Conservation (phyloP, 2,113 vertebrate species). For the Merops nubicus region DNA sequence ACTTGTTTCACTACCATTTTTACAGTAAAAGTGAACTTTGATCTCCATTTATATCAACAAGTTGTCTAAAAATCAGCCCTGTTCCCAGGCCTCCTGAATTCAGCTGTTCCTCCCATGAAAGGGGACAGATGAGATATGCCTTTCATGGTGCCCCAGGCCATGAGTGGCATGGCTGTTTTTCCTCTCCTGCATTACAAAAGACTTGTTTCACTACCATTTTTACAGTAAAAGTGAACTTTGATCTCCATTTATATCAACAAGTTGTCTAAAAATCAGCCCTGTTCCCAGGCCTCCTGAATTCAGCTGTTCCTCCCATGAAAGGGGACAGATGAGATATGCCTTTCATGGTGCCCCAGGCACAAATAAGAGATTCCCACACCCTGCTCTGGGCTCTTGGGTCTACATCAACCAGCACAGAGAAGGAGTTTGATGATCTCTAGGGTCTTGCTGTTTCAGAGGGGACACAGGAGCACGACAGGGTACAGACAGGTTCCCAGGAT, state of each 20-base stretch:
- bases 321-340: not conserved
- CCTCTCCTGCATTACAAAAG: no score
- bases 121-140: not conserved
- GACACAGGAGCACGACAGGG: accelerated
- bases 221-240: not conserved
- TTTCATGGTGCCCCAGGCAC: not conserved
- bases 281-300: not conserved
- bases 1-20: not conserved
- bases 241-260: not conserved
- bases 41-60: not conserved
- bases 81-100: not conserved
- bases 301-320: accelerated
- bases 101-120: accelerated
- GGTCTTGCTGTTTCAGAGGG: not conserved
- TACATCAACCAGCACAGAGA: not conserved
- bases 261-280: not conserved
- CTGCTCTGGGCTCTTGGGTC: not conserved
- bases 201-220: not conserved
- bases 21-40: not conserved
- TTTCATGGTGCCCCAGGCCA: not conserved
- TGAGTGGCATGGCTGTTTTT: not conserved
- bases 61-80: not conserved
- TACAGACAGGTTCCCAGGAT: not conserved
- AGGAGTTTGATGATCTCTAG: not conserved
- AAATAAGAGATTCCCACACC: not conserved